Base-by-base conservation (phyloP, 2,888 invertebrate species). In the Mycogona germanica region DNA sequence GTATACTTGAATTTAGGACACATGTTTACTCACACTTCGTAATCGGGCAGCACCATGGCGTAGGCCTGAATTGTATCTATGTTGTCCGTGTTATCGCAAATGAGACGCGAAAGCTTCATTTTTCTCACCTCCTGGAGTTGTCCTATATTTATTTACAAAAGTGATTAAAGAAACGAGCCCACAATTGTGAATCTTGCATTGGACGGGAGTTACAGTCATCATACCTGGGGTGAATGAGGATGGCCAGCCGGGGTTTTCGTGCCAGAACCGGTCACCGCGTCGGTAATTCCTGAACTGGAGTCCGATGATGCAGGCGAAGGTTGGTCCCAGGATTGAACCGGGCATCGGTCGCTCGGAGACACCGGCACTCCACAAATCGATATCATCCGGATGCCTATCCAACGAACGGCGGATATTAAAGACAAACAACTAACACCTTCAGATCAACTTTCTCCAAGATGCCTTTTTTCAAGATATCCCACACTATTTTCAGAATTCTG, bases 361-460 rank as follows among this genome's bases (percentile, higher is more conserved):
- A 46, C 92, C 93, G 47, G 91, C 93, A 19, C 89, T 87, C 88
- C 92, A 95, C 52, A 93, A 74, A 74, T 95, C 93, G 45, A 95
- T 87, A 69, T 95, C 95, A 57, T 82, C 78, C 1, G 91, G 89
- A 69, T 87, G 84, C 58, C 84, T 84, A n/a, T 45, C 21, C 12
- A 45, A 38, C 1, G 2, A 38, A 4, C 35, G 35, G n/a, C 35
- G 35, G 35, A 35, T 12, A 35, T 12, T 35, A 35, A 12, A n/a
- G n/a, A n/a, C n/a, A n/a, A n/a, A n/a, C n/a, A n/a, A n/a, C n/a
- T n/a, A n/a, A n/a, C n/a, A n/a, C n/a, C n/a, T n/a, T n/a, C n/a
- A n/a, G n/a, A n/a, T n/a, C n/a, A n/a, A n/a, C n/a, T n/a, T n/a
- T n/a, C n/a, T n/a, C n/a, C n/a, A n/a, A n/a, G n/a, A n/a, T n/a